phyloP scores from a whole-genome alignment of 2,888 invertebrate species.

The Lepidonotus clava region DNA sequence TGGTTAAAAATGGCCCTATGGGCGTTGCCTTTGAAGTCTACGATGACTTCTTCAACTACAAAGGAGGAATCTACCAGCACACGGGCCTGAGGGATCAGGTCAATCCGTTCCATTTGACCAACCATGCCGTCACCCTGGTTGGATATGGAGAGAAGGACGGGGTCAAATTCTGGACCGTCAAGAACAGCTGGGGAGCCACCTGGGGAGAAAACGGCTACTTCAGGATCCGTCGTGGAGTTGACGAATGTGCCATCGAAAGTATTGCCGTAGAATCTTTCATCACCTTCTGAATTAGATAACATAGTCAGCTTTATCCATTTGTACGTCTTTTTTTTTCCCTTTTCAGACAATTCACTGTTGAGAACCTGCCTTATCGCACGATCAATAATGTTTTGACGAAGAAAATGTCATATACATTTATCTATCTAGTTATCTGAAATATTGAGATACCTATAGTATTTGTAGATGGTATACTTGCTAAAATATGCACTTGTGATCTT shows the following conservation, averaged over 20 bases:
- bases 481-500: too few relatives aligned
- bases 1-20: constrained; percentile 81
- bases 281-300: constrained; percentile 66
- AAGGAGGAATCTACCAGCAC: constrained; percentile 81
- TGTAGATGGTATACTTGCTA: too few relatives aligned
- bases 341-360: too few relatives aligned
- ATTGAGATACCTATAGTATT: too few relatives aligned
- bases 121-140: constrained; percentile 82
- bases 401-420: too few relatives aligned
- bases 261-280: constrained; percentile 77
- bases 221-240: constrained; percentile 76
- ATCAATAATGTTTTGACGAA: too few relatives aligned
- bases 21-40: constrained; percentile 82
- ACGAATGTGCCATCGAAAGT: constrained; percentile 79
- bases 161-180: constrained; percentile 80
- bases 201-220: constrained; percentile 79
- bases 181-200: constrained; percentile 79
- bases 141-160: constrained; percentile 81
- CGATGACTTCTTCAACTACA: constrained; percentile 76
- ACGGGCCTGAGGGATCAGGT: constrained; percentile 76
- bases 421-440: too few relatives aligned
- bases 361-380: too few relatives aligned
- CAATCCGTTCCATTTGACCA: constrained; percentile 81
- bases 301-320: too few relatives aligned
- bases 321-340: too few relatives aligned